Evolutionary conservation across 2,888 invertebrate species (phyloP), one percentile per base, ranked within the genome.

Genomic region (Cheilosia vulpina): DNA sequence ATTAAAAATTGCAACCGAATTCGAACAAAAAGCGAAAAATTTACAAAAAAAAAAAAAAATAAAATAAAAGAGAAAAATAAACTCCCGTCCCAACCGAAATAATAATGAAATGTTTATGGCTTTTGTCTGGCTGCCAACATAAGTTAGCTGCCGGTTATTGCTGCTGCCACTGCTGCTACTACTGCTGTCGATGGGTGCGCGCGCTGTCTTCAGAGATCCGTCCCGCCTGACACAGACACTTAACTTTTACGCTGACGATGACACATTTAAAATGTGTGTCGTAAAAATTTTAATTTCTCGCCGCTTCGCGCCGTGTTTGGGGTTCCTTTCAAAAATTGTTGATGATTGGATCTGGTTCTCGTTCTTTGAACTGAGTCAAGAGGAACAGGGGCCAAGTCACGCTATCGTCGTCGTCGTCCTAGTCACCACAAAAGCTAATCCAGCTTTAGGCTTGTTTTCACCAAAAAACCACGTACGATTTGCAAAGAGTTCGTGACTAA

Each of bases 191-290:
- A 21, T 62, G 52, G 21, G 31, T 69, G 58, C 27, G 60, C 19
- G 21, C 52, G 11, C 47, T 19, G 24, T 9, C 53, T 24, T 21
- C 52, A 52, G 15, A 21, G 50, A 65, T 47, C 60, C 15, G 55
- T 27, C 38, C 47, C 72, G 68, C 24, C 78, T 78, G 78, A 69
- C 78, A 68, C 52, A 62, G 78, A 69, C 78, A 68, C 52, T 68
- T 73, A 31, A 45, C 47, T 50, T 27, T 63, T 77, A 50, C 73
- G 73, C 73, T 78, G 68, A 78, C 73, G 83, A 69, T 78, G 84
- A 84, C 79, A 84, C 79, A 79, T 84, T 84, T 53, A 53, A 71
- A 84, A 79, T 79, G 69, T 84, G 63, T 84, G 79, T 75, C 79
- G 83, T 79, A 52, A 69, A 76, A 63, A 69, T 69, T 73, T 75